Conservation (phyloP, 1,140 invertebrate genomes). For the Acromyrmex heyeri region DNA sequence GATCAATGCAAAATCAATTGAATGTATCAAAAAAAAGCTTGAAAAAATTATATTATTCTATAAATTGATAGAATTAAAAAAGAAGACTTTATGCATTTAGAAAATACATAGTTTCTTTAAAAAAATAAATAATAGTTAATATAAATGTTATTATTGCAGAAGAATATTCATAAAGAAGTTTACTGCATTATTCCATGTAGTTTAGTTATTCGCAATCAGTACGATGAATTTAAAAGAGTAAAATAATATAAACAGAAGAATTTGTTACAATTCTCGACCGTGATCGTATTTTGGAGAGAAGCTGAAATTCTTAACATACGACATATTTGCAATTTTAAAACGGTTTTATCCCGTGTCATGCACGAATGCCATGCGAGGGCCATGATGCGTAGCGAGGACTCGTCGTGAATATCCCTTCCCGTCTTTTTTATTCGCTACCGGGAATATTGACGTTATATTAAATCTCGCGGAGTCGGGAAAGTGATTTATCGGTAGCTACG, state of each 20-base stretch:
- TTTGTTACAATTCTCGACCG: conserved; percentile 8
- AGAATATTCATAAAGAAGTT: not conserved
- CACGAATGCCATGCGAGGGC: conserved; percentile 27
- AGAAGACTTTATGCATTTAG: not conserved
- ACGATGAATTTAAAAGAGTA: not conserved
- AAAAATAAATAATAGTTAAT: not conserved
- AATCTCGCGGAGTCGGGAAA: conserved; percentile 77
- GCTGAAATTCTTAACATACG: conserved; percentile 40
- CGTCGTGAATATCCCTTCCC: conserved; percentile 43
- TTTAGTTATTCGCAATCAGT: not conserved
- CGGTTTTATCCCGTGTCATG: conserved; percentile 50
- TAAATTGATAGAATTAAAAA: not conserved
- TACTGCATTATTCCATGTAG: not conserved
- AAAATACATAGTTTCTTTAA: not conserved
- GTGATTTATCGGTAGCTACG: conserved; percentile 80
- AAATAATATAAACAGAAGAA: conserved; percentile 4
- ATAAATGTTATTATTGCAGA: not conserved
- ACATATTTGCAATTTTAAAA: conserved; percentile 64
- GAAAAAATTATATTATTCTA: not conserved
- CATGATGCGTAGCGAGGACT: conserved; percentile 55
- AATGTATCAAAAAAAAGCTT: not conserved
- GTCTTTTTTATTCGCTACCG: conserved; percentile 56
- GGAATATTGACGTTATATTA: conserved; percentile 81
- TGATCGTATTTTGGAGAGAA: conserved; percentile 13
- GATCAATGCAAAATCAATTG: not conserved